A percentile compares a stretch with the other conserved stretches of the same genome.
These are phyloP conservation scores for Melanophora roralis DNA, from an alignment of 2,888 invertebrate genomes.

Conservation along the genomic window DNA sequence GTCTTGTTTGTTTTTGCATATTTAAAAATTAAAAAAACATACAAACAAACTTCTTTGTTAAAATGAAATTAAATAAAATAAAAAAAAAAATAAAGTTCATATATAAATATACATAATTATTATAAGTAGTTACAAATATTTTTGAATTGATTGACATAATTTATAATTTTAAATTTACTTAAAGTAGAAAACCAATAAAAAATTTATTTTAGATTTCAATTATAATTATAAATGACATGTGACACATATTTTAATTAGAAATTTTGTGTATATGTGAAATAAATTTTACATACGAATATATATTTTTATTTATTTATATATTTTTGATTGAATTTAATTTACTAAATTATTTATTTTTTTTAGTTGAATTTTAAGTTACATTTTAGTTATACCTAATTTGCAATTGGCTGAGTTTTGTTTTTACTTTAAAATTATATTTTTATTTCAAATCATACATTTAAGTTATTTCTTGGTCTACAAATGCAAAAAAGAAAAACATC, in stretches of 20 bases:
- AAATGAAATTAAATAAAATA: slow-evolving; percentile 7
- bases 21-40: slow-evolving; percentile 53
- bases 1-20: slow-evolving; percentile 61
- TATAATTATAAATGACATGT: not conserved
- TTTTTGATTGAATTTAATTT: slow-evolving; percentile 23
- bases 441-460: slow-evolving; percentile 53
- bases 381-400: slow-evolving; percentile 64
- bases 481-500: not conserved
- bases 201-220: too few relatives aligned
- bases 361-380: not conserved
- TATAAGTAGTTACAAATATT: too few relatives aligned
- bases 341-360: slow-evolving; percentile 13
- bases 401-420: slow-evolving; percentile 70
- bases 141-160: slow-evolving; percentile 48
- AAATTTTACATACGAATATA: slow-evolving; percentile 7
- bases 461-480: slow-evolving; percentile 9
- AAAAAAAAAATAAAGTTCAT: too few relatives aligned
- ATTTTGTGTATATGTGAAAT: slow-evolving; percentile 52
- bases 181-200: slow-evolving; percentile 53
- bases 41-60: not conserved
- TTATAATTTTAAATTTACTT: slow-evolving; percentile 56
- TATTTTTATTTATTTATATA: not conserved
- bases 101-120: too few relatives aligned
- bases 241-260: slow-evolving; percentile 42
- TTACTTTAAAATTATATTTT: slow-evolving; percentile 43